Conservation (phyloP, 2,797 vertebrate genomes). For the Sebastes itinus region DNA sequence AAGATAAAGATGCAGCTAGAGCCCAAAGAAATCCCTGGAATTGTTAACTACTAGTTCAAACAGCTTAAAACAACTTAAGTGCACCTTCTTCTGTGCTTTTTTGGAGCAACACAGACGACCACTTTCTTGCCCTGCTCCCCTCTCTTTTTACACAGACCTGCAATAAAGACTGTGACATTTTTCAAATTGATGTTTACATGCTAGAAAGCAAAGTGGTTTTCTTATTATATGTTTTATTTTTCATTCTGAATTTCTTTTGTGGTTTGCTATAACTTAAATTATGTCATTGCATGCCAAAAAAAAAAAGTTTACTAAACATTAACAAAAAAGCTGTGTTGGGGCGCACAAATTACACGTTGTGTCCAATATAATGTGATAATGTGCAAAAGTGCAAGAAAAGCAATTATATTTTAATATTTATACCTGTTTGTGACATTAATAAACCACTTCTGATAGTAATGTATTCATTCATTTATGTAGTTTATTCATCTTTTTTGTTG, state of each 20-base stretch:
- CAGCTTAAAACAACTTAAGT: neutral
- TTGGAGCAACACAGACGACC: neutral
- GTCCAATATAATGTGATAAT: neutral
- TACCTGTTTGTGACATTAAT: slow-evolving; percentile 15
- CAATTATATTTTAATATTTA: neutral
- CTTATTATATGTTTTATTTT: neutral
- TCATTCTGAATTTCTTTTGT: neutral
- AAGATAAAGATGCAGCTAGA: slow-evolving; percentile 21
- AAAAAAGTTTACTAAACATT: neutral
- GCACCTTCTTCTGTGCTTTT: neutral
- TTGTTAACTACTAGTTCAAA: neutral
- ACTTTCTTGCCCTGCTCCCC: slow-evolving; percentile 1
- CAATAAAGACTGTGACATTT: neutral
- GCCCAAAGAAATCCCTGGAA: slow-evolving; percentile 23
- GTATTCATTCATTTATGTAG: neutral
- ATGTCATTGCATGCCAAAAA: slow-evolving; percentile 23
- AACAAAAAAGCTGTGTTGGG: neutral
- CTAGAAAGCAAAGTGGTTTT: neutral
- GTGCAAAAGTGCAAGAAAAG: neutral
- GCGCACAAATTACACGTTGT: neutral
- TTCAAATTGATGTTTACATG: slow-evolving; percentile 46
- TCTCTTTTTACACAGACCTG: neutral
- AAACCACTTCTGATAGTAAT: slow-evolving; percentile 4
- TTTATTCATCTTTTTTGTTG: neutral
- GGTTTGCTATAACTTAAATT: neutral